Evolutionary conservation across 2,113 vertebrate species (phyloP), one percentile per base, ranked within the genome.

Genomic region (Psilopsiagon aymara): DNA sequence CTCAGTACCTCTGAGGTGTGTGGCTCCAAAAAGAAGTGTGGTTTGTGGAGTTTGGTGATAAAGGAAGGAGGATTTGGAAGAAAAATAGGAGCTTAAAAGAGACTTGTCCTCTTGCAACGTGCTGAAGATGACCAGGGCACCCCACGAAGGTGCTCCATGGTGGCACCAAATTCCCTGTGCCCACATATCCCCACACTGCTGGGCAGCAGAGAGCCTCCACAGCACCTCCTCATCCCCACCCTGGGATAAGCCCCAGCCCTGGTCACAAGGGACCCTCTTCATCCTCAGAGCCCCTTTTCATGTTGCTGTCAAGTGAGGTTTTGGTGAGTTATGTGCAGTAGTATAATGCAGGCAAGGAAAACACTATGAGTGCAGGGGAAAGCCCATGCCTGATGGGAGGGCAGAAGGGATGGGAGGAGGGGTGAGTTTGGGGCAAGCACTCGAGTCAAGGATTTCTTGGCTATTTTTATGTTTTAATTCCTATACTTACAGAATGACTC

Each of bases 141-240:
- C 27, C 23, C 0, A 0, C 9, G 11, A 31, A 70, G 55, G 2
- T 75, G 69, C 10, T 21, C 8, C 6, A 1, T 23, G 28, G 17
- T 33, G 52, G 24, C 37, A 69, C 4, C 0, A 1, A 33, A 20
- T 14, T 10, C 10, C 17, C 35, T 59, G 21, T 71, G 18, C 4
- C 2, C 23, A 23, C 11, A 4, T 0, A 1, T 86, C 60, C 37
- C n/a, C 6, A 2, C 31, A 31, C 0, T 1, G 1, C 7, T 82
- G 43, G 25, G 13, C 15, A 47, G 24, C 33, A 69, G 47, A 46
- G 10, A 78, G 1, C n/a, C 28, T 83, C 59, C 80, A 35, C 1
- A 3, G 16, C 53, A 73, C 29, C 31, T 44, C 39, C 17, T 6
- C 59, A 25, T 73, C 6, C 62, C 7, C 23, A 75, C 3, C 8